Evolutionary conservation across 2,888 invertebrate genomes (phyloP).

Genomic region (Dryobota labecula): DNA sequence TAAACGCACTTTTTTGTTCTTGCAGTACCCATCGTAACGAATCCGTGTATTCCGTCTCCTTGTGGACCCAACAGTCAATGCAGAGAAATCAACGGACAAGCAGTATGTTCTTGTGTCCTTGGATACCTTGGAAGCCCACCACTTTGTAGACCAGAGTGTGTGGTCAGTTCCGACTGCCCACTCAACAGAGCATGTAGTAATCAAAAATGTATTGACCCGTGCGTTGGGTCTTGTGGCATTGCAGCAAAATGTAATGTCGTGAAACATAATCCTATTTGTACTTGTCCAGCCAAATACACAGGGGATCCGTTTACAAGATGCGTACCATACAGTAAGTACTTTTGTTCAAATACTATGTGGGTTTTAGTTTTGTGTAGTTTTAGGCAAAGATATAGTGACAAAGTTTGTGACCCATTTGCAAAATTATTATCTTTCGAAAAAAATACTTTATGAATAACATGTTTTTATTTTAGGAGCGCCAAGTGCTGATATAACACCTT

Average conservation of each 20-base stretch:
- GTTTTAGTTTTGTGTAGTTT: background rate
- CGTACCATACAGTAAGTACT: slow-evolving; percentile 82
- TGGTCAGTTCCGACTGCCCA: slow-evolving; percentile 94
- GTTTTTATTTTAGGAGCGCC: slow-evolving; percentile 80
- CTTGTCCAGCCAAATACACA: slow-evolving; percentile 92
- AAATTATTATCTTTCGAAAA: background rate
- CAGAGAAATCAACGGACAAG: slow-evolving; percentile 91
- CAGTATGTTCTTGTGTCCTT: slow-evolving; percentile 93
- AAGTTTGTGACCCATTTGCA: background rate
- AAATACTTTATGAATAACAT: slow-evolving; percentile 8
- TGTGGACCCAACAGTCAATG: slow-evolving; percentile 95
- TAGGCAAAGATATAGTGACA: background rate
- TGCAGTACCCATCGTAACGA: slow-evolving; percentile 82
- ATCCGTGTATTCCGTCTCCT: slow-evolving; percentile 93
- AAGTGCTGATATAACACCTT: slow-evolving; percentile 91
- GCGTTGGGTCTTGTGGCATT: slow-evolving; percentile 93
- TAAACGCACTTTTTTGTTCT: slow-evolving; percentile 49
- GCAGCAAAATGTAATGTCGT: slow-evolving; percentile 93
- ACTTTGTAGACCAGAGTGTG: slow-evolving; percentile 94
- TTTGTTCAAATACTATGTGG: background rate
- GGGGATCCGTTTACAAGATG: slow-evolving; percentile 95
- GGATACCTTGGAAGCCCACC: slow-evolving; percentile 94
- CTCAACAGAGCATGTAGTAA: slow-evolving; percentile 93
- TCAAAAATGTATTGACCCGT: slow-evolving; percentile 94
- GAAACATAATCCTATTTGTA: slow-evolving; percentile 94